A percentile compares a stretch with the other conserved stretches of the same genome.
Conservation (phyloP, 2,888 invertebrate genomes). For the Tipula helvola region DNA sequence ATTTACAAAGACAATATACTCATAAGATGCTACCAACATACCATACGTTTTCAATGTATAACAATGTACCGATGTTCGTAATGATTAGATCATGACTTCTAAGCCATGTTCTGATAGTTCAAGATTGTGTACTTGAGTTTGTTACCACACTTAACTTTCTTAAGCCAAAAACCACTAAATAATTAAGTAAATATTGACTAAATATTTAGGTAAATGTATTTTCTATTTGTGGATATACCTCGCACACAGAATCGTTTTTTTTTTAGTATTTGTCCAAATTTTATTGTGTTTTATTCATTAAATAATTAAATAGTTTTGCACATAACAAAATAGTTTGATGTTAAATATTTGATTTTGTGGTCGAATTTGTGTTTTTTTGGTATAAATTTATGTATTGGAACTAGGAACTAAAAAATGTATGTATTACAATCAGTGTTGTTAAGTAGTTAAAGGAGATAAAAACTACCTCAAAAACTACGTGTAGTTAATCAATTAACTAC, state of each 20-base stretch:
- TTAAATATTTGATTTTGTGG: background rate
- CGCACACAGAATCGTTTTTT: background rate
- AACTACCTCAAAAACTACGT: too few species aligned
- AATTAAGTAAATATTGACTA: background rate
- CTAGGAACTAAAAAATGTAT: background rate
- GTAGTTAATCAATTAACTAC: too few species aligned
- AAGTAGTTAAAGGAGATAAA: too few species aligned
- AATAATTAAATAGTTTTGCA: background rate
- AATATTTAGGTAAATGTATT: background rate
- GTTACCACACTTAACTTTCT: background rate
- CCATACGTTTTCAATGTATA: background rate
- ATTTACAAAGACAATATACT: background rate
- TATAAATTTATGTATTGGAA: background rate
- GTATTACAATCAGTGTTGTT: too few species aligned
- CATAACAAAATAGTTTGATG: background rate
- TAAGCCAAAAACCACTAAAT: background rate
- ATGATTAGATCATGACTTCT: background rate
- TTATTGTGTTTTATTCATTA: background rate
- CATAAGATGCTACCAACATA: too few species aligned
- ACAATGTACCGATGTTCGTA: background rate
- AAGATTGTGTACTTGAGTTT: background rate
- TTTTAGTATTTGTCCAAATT: background rate
- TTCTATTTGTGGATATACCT: background rate
- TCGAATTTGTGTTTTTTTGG: too few species aligned
- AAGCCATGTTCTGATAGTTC: background rate